phyloP scores from a whole-genome alignment of 2,113 vertebrate genomes.

The Redunca redunca region DNA sequence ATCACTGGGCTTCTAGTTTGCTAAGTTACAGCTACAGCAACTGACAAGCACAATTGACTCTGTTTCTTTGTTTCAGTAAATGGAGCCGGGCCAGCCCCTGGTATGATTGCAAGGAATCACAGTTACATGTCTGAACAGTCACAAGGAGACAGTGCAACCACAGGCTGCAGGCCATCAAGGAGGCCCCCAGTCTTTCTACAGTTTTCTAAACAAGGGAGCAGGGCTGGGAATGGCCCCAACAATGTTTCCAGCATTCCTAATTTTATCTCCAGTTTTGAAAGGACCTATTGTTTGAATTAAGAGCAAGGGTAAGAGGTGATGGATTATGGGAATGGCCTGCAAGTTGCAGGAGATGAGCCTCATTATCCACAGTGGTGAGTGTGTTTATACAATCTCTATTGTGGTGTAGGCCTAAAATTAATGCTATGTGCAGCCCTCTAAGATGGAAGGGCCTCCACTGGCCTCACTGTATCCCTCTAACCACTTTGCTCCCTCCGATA shows the following conservation, averaged over 20 bases:
- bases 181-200: background rate
- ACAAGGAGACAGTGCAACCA: background rate
- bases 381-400: background rate
- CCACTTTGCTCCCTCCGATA: background rate
- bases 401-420: background rate
- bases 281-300: background rate
- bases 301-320: background rate
- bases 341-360: background rate
- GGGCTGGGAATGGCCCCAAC: background rate
- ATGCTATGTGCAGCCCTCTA: background rate
- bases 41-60: background rate
- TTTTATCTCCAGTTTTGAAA: background rate
- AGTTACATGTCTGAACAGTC: background rate
- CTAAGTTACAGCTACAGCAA: background rate
- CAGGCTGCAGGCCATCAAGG: background rate
- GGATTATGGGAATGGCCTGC: background rate
- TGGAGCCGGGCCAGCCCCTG: background rate
- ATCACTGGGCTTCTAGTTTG: background rate
- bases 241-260: background rate
- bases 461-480: background rate
- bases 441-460: background rate
- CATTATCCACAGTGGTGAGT: background rate
- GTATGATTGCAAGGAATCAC: background rate
- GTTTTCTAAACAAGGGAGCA: background rate
- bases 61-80: background rate